Evolutionary conservation across 2,888 invertebrate species (phyloP).

Genomic region (Eupithecia inturbata): DNA sequence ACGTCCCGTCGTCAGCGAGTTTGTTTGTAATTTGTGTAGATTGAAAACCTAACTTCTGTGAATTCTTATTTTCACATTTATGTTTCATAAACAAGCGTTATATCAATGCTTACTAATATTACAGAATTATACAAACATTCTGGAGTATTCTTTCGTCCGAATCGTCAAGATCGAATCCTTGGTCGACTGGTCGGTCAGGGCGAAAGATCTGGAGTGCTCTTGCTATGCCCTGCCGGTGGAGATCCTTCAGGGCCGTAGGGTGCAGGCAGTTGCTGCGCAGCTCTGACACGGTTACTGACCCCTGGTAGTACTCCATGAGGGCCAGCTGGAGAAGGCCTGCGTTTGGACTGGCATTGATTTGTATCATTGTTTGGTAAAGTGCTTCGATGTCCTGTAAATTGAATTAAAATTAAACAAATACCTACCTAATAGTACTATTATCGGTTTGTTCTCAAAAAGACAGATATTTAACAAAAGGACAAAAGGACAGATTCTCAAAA

Average conservation of each 20-base stretch:
- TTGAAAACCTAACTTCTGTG: no score
- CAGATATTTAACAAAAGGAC: no score
- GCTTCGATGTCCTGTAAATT: conserved; percentile 18
- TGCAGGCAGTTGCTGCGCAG: conserved; percentile 37
- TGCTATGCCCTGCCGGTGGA: conserved; percentile 26
- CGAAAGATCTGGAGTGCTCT: conserved; percentile 25
- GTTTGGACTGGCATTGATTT: conserved; percentile 30
- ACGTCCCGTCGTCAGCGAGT: no score
- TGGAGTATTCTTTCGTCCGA: conserved; percentile 24
- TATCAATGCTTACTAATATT: background rate
- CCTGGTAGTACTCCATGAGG: conserved; percentile 30
- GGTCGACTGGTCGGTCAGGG: conserved; percentile 18
- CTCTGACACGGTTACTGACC: conserved; percentile 17
- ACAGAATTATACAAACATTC: conserved; percentile 17
- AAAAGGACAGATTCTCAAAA: no score
- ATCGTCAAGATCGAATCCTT: conserved; percentile 14
- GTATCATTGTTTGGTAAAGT: conserved; percentile 11
- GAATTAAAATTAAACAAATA: background rate
- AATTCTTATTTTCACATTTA: background rate
- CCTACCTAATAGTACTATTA: no score
- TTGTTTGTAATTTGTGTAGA: no score
- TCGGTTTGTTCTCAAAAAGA: no score
- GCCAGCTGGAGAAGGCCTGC: conserved; percentile 31
- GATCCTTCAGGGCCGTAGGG: conserved; percentile 26
- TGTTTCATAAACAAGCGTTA: background rate